These are phyloP conservation scores for Microctenopoma lineatum DNA, from an alignment of 2,797 vertebrate species.

Conservation along the genomic window DNA sequence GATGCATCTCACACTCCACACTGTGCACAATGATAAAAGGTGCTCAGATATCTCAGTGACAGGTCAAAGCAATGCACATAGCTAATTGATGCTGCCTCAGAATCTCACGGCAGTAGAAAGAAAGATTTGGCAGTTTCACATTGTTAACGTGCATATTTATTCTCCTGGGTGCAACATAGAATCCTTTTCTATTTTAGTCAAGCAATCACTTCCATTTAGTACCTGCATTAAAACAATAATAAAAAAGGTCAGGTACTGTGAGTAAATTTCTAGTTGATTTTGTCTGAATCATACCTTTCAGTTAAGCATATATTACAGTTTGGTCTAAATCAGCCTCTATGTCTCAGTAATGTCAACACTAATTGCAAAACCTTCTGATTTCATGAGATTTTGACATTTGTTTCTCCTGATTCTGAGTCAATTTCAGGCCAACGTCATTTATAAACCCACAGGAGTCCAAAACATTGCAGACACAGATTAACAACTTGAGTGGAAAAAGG, in stretches of 20 bases:
- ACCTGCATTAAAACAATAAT: slow-evolving; percentile 35
- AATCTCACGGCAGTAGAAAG: slow-evolving; percentile 68
- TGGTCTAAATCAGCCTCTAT: slow-evolving; percentile 1
- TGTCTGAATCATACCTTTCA: slow-evolving; percentile 27
- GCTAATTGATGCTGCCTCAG: slow-evolving; percentile 83
- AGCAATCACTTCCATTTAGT: slow-evolving; percentile 52
- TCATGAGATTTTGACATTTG: slow-evolving; percentile 16
- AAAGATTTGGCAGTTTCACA: slow-evolving; percentile 72
- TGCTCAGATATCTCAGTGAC: slow-evolving; percentile 81
- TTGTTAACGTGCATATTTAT: slow-evolving; percentile 63
- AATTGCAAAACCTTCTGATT: slow-evolving; percentile 21
- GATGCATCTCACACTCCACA: slow-evolving; percentile 76
- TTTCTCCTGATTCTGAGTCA: slow-evolving; percentile 10
- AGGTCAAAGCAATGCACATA: slow-evolving; percentile 81
- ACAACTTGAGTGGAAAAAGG: slow-evolving; percentile 13
- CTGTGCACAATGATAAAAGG: slow-evolving; percentile 82
- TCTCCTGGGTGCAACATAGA: slow-evolving; percentile 57
- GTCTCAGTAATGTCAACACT: neutral
- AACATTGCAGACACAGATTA: slow-evolving; percentile 12
- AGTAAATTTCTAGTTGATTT: slow-evolving; percentile 41
- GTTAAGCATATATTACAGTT: slow-evolving; percentile 23
- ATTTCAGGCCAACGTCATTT: slow-evolving; percentile 2
- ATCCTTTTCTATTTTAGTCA: slow-evolving; percentile 57
- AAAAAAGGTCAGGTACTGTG: slow-evolving; percentile 31
- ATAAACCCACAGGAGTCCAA: slow-evolving; percentile 9